Base-by-base conservation (phyloP, 1,140 invertebrate genomes). In the Orius insidiosus region DNA sequence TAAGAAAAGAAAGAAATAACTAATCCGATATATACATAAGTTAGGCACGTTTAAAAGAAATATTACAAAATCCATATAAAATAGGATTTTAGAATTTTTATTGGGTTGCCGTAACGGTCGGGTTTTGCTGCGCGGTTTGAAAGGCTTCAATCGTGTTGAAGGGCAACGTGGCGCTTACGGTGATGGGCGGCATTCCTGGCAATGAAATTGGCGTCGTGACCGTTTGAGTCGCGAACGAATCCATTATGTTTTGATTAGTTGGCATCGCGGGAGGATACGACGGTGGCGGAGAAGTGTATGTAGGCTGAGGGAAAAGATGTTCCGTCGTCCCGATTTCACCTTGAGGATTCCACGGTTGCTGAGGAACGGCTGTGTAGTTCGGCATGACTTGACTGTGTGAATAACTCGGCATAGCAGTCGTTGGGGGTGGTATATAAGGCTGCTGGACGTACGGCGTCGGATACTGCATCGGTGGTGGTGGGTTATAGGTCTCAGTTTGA, bases 101-200 rank as follows among this genome's bases (percentile, higher is more conserved):
- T 16, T 50, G 45, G 10, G 45, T 33, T 5, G 36, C 45, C 7
- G 43, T 13, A 10, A 49, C 42, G 15, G 47, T 42, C 5, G 40
- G 34, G 9, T 15, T 36, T 18, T 50, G 43, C 33, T 53, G 41
- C 42, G 51, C 48, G 37, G 50, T 49, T 46, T 57, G 55, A 32
- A 58, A 47, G 10, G 55, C 54, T 52, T 60, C 57, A 16, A 61
- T 49, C 7, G 60, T 55, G 11, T 54, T 51, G 38, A 54, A 57
- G 1, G 76, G 75, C 47, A 83, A 56, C 30, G 76, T 75, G 13
- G 78, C 75, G 58, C 76, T 80, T 1, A 83, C 79, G n/a, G 79
- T 84, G 48, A 84, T 79, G 4, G 80, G 77, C 14, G 81, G 81
- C 78, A 84, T 80, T 10, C 80, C 80, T 14, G 78, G 80, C 48